Evolutionary conservation across 64 coral and sea anemone genomes (phyloP).

Genomic region (Montipora efflorescens): DNA sequence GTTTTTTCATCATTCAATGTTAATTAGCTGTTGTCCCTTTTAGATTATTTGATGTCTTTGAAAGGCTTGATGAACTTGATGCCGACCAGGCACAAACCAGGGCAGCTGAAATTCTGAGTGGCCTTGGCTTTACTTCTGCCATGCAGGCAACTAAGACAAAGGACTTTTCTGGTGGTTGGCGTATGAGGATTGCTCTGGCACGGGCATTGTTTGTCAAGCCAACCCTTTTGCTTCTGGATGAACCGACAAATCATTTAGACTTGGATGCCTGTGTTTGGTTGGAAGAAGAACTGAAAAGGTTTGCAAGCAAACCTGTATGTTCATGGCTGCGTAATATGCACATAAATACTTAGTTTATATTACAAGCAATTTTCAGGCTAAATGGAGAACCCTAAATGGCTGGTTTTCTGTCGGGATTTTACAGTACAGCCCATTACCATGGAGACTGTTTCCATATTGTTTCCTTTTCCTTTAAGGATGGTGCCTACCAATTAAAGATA

Average conservation of each 20-base stretch:
- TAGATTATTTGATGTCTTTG: constrained; percentile 94
- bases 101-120: constrained; percentile 94
- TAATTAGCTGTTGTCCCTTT: neutral
- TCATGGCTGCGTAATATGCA: no score
- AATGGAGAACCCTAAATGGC: no score
- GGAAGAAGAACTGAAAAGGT: constrained; percentile 96
- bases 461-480: no score
- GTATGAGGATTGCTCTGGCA: constrained; percentile 97
- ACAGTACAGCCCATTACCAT: no score
- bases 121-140: constrained; percentile 88
- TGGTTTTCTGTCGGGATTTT: no score
- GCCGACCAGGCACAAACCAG: constrained; percentile 82
- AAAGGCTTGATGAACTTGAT: constrained; percentile 96
- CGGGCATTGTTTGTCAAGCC: constrained; percentile 96
- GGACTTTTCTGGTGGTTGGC: constrained; percentile 98
- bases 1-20: no score
- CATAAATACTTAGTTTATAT: no score
- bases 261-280: constrained; percentile 99
- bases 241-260: constrained; percentile 98
- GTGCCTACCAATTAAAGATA: no score
- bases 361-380: no score
- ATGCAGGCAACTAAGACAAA: constrained; percentile 93
- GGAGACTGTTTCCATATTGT: no score
- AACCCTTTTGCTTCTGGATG: constrained; percentile 89
- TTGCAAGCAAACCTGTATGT: no score